phyloP scores from a whole-genome alignment of 2,113 vertebrate species.

The Craseonycteris thonglongyai region DNA sequence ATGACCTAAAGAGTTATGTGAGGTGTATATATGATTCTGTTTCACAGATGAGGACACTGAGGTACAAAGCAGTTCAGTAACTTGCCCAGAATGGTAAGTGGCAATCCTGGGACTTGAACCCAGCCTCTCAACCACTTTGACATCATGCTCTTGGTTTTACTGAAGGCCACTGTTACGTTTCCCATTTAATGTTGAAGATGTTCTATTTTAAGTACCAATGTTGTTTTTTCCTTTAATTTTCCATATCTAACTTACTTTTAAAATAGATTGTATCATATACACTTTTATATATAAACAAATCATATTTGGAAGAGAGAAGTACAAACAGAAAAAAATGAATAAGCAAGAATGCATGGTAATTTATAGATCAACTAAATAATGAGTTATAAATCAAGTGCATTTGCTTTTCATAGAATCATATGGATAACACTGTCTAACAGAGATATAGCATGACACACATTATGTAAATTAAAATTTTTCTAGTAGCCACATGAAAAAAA shows the following conservation, averaged over 20 bases:
- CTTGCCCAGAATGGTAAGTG: neutral
- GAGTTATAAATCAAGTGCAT: neutral
- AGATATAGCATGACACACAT: neutral
- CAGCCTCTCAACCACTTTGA: neutral
- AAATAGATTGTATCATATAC: neutral
- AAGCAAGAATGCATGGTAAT: neutral
- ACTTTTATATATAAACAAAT: neutral
- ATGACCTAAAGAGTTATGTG: neutral
- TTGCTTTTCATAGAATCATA: neutral
- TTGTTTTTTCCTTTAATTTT: neutral
- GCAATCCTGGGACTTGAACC: neutral
- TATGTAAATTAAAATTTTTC: neutral
- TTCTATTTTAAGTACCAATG: neutral
- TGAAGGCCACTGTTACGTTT: neutral
- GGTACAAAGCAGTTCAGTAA: neutral
- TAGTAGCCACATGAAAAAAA: neutral
- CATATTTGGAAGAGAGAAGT: neutral
- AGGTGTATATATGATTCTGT: neutral
- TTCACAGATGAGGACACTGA: neutral
- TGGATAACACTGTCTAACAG: neutral
- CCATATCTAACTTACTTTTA: neutral
- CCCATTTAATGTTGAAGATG: neutral
- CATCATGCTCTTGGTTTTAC: neutral
- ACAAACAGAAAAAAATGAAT: neutral
- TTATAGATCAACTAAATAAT: neutral